A percentile compares a stretch with the other conserved stretches of the same genome.
These are phyloP conservation scores for Euura saliciscinereae DNA, from an alignment of 1,140 invertebrate species.

Conservation along the genomic window DNA sequence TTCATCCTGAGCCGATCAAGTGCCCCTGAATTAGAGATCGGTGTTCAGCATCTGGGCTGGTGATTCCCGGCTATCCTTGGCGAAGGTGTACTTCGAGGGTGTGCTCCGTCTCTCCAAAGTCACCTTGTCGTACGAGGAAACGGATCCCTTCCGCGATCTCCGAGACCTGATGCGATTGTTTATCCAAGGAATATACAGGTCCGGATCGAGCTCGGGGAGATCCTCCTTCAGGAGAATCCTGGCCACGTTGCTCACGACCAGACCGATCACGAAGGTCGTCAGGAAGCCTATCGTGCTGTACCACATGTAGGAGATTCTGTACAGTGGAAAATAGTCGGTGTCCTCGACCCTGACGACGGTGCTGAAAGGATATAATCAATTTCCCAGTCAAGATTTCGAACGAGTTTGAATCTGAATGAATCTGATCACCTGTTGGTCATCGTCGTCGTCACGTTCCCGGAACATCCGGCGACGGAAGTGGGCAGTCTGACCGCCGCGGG, in stretches of 20 bases:
- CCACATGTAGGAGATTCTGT: constrained; percentile 89
- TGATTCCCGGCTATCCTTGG: not conserved
- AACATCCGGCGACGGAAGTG: constrained; percentile 61
- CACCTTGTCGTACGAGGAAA: not conserved
- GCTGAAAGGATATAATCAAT: constrained; percentile 9
- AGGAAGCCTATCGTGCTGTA: constrained; percentile 74
- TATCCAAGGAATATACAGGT: constrained; percentile 70
- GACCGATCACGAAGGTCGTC: constrained; percentile 70
- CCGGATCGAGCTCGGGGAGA: constrained; percentile 55
- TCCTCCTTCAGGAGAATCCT: constrained; percentile 25
- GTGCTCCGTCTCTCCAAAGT: not conserved
- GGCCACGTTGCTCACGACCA: constrained; percentile 61
- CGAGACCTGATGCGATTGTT: constrained; percentile 54
- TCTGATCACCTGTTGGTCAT: constrained; percentile 29
- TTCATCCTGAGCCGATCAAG: too few relatives aligned
- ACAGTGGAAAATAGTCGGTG: constrained; percentile 54
- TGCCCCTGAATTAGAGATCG: not conserved
- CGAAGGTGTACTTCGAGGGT: not conserved
- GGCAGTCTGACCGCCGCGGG: constrained; percentile 64
- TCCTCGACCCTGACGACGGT: constrained; percentile 15
- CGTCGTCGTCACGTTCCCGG: constrained; percentile 15
- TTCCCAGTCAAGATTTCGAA: constrained; percentile 31
- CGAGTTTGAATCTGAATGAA: constrained; percentile 29
- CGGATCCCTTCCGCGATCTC: not conserved
- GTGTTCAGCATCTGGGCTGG: not conserved